Evolutionary conservation across 2,113 vertebrate species (phyloP), one percentile per base, ranked within the genome.

Genomic region (Oxygymnocypris stewartii): DNA sequence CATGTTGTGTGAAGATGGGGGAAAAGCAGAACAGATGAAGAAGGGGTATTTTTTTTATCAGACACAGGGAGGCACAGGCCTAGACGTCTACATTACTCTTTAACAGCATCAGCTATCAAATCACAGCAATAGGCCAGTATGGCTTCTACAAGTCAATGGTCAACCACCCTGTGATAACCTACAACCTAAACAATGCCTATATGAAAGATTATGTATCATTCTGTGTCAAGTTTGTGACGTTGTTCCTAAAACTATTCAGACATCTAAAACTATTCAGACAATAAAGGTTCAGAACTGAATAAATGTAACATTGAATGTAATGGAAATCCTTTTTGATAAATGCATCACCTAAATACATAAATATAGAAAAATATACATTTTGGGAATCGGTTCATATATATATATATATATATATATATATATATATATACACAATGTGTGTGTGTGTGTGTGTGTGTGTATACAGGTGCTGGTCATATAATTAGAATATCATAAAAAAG

Each of bases 1-100:
- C 88, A 54, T 89, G 89, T 89, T 90, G 89, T 87, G 90, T 89
- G 89, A 92, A 91, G 85, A 79, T 79, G 73, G 42, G 37, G 75
- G 61, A 84, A 80, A 82, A 87, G 82, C 49, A 75, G 82, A 84
- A 59, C 71, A 89, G 74, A 61, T 37, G 57, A 63, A 86, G 78
- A 61, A 63, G 49, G 25, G 44, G 42, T 40, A 23, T 80, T 89
- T 89, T 88, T 88, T 88, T 73, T 78, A 75, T 80, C 80, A 47
- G 37, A 76, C 47, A 35, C 42, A 23, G 25, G 14, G 82, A 31
- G 13, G 57, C 28, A 20, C 18, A 28, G 35, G 12, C 25, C 1
- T 37, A 63, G 40, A 79, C 8, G 10, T 84, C 65, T 61, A 6
- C n/a, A 28, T 11, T 73, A 28, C 25, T 59, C 20, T 35, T 47